A percentile compares a stretch with the other conserved stretches of the same genome.
Conservation (phyloP, 2,797 vertebrate genomes). For the Falco cherrug region DNA sequence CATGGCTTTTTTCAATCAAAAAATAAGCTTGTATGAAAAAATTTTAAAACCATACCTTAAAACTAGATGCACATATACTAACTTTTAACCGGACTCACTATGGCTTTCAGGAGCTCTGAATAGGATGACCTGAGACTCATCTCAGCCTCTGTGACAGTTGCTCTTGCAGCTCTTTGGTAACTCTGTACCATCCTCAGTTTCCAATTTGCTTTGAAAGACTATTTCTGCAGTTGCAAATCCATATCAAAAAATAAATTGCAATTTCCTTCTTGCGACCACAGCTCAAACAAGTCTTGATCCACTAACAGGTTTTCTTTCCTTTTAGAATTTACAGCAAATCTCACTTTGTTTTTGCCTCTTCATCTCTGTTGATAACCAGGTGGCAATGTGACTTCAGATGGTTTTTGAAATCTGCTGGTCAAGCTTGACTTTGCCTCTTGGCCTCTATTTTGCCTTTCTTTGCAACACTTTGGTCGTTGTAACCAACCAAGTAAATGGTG, state of each 20-base stretch:
- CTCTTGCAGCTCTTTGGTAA: background rate
- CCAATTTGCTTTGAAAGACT: background rate
- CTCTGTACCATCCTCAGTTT: background rate
- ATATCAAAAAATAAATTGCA: background rate
- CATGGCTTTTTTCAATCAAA: background rate
- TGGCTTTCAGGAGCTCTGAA: background rate
- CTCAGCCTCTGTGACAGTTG: background rate
- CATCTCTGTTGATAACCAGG: background rate
- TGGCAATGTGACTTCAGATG: background rate
- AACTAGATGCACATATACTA: background rate
- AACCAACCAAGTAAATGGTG: background rate
- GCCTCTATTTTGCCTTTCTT: background rate
- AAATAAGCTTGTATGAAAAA: background rate
- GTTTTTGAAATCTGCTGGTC: background rate
- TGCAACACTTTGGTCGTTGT: background rate
- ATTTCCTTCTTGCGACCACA: background rate
- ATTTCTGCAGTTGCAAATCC: background rate
- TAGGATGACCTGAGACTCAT: background rate
- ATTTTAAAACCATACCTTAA: background rate
- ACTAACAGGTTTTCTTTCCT: background rate
- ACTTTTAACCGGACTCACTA: background rate
- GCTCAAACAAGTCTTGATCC: background rate
- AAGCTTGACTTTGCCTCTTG: background rate
- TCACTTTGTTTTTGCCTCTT: background rate
- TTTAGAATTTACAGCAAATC: background rate